Base-by-base conservation (phyloP, 2,113 vertebrate genomes). In the Puffinus mauretanicus region DNA sequence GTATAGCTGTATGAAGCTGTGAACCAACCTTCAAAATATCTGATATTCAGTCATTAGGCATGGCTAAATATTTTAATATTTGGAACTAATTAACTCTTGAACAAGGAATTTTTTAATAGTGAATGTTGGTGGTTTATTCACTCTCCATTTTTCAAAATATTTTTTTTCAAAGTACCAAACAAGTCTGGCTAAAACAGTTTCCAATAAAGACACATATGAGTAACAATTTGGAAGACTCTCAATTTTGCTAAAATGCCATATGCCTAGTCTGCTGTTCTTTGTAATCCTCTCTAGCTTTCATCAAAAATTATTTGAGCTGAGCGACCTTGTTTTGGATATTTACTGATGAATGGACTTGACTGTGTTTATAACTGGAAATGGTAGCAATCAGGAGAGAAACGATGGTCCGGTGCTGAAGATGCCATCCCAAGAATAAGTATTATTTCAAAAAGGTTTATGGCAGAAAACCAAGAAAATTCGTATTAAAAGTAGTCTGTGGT, bases 241-340 rank as follows among this genome's bases (percentile, higher is more conserved):
- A 51, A 3, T 52, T n/a, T 32, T 92, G 82, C 64, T 91, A 19
- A n/a, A 80, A 20, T 32, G 81, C 90, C 78, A 42, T 61, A 32
- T 57, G 64, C 64, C 47, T 8, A 1, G 25, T 67, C 10, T 21
- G 49, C 62, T 91, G 54, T 18, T 42, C 58, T 18, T 0, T 71
- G 38, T 1, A 46, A 57, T 42, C 64, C 60, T 65, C 67, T 7
- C n/a, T 1, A 8, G 54, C 47, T 69, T n/a, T 76, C 36, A 44
- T 8, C 83, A 34, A 3, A 1, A 19, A 11, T 6, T 2, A 1
- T 0, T 22, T 65, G 21, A 40, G 2, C 61, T 32, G 30, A 47
- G 44, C 34, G 42, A 5, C 16, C 51, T 51, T 21, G 26, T 32
- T 61, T 38, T 25, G 65, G 25, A 5, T 46, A 21, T 69, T 73